These are phyloP conservation scores for Diachasma alloeum DNA, from an alignment of 1,140 invertebrate genomes.

Conservation along the genomic window DNA sequence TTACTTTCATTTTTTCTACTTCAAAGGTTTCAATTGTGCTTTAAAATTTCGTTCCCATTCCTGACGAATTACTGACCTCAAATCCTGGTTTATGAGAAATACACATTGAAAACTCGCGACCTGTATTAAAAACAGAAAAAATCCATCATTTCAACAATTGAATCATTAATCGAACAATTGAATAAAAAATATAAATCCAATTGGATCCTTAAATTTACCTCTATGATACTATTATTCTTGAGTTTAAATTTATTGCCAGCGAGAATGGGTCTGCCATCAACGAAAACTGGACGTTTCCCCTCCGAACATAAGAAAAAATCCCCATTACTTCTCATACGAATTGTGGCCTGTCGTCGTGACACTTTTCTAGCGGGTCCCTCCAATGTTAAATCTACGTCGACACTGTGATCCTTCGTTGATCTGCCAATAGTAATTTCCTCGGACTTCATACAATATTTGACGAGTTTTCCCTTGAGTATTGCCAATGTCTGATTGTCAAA, in stretches of 20 bases:
- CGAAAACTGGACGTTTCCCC: slow-evolving; percentile 93
- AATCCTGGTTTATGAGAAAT: slow-evolving; percentile 91
- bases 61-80: slow-evolving; percentile 84
- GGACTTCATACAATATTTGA: slow-evolving; percentile 94
- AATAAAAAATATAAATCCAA: not conserved
- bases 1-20: too few relatives aligned
- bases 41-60: slow-evolving; percentile 59
- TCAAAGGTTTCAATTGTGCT: too few relatives aligned
- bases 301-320: slow-evolving; percentile 95
- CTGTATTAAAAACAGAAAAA: slow-evolving; percentile 63
- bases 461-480: slow-evolving; percentile 89
- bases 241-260: slow-evolving; percentile 87
- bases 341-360: slow-evolving; percentile 86
- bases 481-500: slow-evolving; percentile 93
- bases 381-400: slow-evolving; percentile 93
- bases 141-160: not conserved
- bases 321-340: slow-evolving; percentile 88
- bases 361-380: slow-evolving; percentile 91
- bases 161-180: too few relatives aligned
- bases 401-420: slow-evolving; percentile 84
- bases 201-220: slow-evolving; percentile 70
- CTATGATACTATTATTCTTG: slow-evolving; percentile 93
- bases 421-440: slow-evolving; percentile 93
- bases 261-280: slow-evolving; percentile 90
- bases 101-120: slow-evolving; percentile 90